Conservation (phyloP, 2,888 invertebrate genomes). For the Drosophila subsilvestris region DNA sequence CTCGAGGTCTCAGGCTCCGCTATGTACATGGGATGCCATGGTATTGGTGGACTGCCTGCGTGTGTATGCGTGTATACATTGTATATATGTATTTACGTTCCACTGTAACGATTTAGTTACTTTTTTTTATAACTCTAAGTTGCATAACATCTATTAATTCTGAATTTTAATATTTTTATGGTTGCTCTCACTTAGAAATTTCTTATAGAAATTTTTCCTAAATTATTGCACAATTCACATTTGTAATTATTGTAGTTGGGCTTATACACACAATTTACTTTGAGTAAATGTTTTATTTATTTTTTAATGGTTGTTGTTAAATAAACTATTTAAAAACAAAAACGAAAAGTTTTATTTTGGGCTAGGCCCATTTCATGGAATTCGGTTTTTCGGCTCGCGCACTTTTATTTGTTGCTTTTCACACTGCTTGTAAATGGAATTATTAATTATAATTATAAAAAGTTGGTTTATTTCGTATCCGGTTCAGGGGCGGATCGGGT, state of each 20-base stretch:
- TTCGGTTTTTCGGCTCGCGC: constrained; percentile 36
- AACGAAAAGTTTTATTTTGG: constrained; percentile 57
- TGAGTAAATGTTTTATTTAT: constrained; percentile 28
- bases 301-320: constrained; percentile 4
- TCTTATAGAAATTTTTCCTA: constrained; percentile 59
- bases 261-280: constrained; percentile 34
- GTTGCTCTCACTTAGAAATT: constrained; percentile 56
- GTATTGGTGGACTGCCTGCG: constrained; percentile 11
- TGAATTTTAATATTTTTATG: constrained; percentile 32
- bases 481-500: constrained; percentile 3
- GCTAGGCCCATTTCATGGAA: constrained; percentile 64
- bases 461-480: constrained; percentile 13
- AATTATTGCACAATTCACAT: constrained; percentile 65
- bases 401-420: constrained; percentile 41
- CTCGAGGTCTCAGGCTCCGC: constrained; percentile 54
- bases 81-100: constrained; percentile 10
- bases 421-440: constrained; percentile 22
- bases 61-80: constrained; percentile 15
- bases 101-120: constrained; percentile 10
- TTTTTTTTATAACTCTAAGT: constrained; percentile 23
- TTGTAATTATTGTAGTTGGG: constrained; percentile 19
- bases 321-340: constrained; percentile 52
- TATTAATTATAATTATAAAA: constrained; percentile 3
- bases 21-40: constrained; percentile 28
- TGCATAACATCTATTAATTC: constrained; percentile 44